Base-by-base conservation (phyloP, 2,113 vertebrate species). In the Pelecanus crispus region DNA sequence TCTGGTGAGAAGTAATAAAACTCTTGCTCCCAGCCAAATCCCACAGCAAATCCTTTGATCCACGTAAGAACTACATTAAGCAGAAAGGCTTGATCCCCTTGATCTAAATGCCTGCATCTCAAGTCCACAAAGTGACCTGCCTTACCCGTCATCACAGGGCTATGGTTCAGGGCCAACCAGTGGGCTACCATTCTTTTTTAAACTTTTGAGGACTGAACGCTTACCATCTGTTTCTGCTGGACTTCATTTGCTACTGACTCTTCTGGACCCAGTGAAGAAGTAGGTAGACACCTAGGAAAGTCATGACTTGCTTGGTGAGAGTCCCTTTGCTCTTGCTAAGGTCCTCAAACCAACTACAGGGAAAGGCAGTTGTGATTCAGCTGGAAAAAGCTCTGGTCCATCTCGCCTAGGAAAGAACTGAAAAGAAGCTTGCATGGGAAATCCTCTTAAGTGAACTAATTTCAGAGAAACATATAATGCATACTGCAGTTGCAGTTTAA, bases 51-150 rank as follows among this genome's bases (percentile, higher is more conserved):
- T 45, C 55, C 28, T 63, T 38, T 38, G 28, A 50, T 44, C n/a
- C 29, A 53, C 0, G 0, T 7, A 58, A 32, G 49, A 81, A 71
- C 31, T 22, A 13, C 1, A 12, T 34, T 42, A 74, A 68, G 38
- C 16, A 63, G 49, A 53, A 80, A 63, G 49, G 26, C 36, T 67
- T 29, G 19, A 17, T 13, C 38, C 29, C 21, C 49, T n/a, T 36
- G 24, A 61, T 44, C 28, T 56, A 19, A 61, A 50, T 8, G 8
- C 21, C 29, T 28, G 13, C 53, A 40, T 18, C 72, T 61, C 42
- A 56, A 56, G 47, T 15, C 10, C 55, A 40, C 47, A 40, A 49
- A 14, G 32, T 11, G 28, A 62, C n/a, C 31, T 25, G 45, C 40
- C 40, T 47, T 59, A 47, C 70, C 70, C 55, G 50, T 34, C 10